A percentile compares a stretch with the other conserved stretches of the same genome.
phyloP scores from a whole-genome alignment of 2,797 vertebrate genomes.

The Scolopax bukidnonensis region DNA sequence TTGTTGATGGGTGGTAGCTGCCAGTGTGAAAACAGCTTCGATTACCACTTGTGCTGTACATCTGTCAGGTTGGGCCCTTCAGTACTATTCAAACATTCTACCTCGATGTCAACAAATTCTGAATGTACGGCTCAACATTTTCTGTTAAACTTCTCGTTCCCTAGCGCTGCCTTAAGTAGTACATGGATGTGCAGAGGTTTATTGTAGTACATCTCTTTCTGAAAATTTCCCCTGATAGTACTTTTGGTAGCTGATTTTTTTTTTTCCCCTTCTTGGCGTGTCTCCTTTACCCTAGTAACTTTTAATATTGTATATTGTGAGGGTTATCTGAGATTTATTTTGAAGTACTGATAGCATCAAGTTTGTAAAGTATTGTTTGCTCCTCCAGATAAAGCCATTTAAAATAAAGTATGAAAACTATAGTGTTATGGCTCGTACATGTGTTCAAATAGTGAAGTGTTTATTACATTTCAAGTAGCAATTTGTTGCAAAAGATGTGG shows the following conservation, averaged over 20 bases:
- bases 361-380: not conserved
- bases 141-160: not conserved
- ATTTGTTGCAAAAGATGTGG: not conserved
- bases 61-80: not conserved
- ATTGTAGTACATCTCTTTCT: not conserved
- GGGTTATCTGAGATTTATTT: not conserved
- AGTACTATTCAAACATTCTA: not conserved
- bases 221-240: not conserved
- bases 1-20: not conserved
- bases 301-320: not conserved
- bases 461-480: not conserved
- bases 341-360: not conserved
- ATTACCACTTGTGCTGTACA: not conserved
- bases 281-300: not conserved
- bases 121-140: not conserved
- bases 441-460: not conserved
- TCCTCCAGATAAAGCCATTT: not conserved
- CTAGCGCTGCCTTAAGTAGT: not conserved
- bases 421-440: not conserved
- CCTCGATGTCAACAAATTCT: not conserved
- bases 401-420: not conserved
- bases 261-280: accelerated
- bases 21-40: not conserved
- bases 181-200: not conserved
- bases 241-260: not conserved